phyloP scores from a whole-genome alignment of 2,113 vertebrate species.

The Carassius auratus region DNA sequence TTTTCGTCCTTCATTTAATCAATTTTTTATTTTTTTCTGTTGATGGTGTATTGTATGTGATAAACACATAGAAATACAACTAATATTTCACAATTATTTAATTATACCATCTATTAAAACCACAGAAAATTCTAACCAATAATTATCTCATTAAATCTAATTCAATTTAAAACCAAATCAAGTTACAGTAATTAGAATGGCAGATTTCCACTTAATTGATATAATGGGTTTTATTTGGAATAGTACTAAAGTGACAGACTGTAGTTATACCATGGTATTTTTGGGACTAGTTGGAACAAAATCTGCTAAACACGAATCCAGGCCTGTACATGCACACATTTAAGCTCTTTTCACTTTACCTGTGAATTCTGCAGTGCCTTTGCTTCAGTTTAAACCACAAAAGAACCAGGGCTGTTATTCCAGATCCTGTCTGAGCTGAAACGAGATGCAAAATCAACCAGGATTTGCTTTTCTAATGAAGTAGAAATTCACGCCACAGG shows the following conservation, averaged over 20 bases:
- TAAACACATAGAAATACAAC: background rate
- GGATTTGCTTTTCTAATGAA: constrained; percentile 24
- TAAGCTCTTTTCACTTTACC: background rate
- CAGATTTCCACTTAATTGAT: no score
- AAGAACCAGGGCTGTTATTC: background rate
- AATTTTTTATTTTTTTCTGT: background rate
- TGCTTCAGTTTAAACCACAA: background rate
- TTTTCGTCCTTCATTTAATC: constrained; percentile 26
- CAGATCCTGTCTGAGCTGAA: background rate
- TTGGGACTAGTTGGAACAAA: background rate
- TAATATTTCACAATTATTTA: background rate
- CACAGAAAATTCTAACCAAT: no score
- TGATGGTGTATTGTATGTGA: background rate
- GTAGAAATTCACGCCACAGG: background rate
- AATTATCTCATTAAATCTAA: background rate
- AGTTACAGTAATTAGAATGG: background rate
- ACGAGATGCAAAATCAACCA: constrained; percentile 13
- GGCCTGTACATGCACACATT: no score
- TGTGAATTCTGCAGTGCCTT: background rate
- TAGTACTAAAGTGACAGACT: background rate
- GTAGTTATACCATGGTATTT: background rate
- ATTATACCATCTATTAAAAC: background rate
- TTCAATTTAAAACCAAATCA: no score
- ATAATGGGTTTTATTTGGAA: background rate
- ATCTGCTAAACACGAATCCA: no score